These are phyloP conservation scores for Sarotherodon lohbergeri DNA, from an alignment of 2,113 vertebrate species.

Conservation along the genomic window DNA sequence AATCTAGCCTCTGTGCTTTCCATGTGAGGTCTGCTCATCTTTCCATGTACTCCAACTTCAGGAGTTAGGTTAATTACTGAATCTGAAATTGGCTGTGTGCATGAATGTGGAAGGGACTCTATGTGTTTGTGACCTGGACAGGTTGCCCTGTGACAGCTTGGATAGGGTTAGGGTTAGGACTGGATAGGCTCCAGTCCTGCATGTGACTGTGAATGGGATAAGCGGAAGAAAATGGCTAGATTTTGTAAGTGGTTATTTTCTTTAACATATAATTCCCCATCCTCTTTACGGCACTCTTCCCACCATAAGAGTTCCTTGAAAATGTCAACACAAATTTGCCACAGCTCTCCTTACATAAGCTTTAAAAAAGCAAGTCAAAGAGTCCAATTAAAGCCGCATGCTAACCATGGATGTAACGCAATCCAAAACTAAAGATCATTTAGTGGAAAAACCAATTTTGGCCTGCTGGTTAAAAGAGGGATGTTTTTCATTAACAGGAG, in stretches of 20 bases:
- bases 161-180: background rate
- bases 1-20: too few species aligned
- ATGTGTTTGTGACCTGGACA: background rate
- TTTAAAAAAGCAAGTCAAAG: background rate
- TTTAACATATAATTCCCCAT: background rate
- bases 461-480: background rate
- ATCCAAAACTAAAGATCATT: slow-evolving; percentile 26
- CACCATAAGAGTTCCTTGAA: background rate
- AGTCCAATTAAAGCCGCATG: slow-evolving; percentile 15
- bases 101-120: background rate
- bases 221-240: background rate
- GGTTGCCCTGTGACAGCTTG: background rate
- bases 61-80: background rate
- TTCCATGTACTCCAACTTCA: background rate
- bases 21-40: background rate
- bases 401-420: background rate
- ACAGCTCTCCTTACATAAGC: background rate
- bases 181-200: background rate
- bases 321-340: background rate
- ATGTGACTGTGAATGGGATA: background rate
- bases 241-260: background rate
- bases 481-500: slow-evolving; percentile 36
- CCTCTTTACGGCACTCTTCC: background rate
- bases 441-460: slow-evolving; percentile 30
- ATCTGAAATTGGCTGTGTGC: background rate